These are phyloP conservation scores for Hepsetus odoe DNA, from an alignment of 2,113 vertebrate genomes.

Conservation along the genomic window DNA sequence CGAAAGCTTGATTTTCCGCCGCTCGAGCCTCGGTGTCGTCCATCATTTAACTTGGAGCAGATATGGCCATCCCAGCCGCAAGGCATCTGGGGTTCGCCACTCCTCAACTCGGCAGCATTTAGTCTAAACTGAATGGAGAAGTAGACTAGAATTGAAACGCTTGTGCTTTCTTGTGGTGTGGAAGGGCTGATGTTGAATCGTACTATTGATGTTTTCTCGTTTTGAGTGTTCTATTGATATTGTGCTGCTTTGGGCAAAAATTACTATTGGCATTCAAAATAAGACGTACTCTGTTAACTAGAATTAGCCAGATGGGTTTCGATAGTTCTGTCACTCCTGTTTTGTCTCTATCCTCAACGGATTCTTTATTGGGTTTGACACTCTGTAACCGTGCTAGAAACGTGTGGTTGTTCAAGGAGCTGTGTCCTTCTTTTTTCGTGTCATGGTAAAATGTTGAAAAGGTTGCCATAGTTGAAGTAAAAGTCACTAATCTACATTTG, in stretches of 20 bases:
- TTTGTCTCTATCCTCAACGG: constrained; percentile 44
- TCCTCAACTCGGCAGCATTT: constrained; percentile 35
- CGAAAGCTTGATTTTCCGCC: constrained; percentile 45
- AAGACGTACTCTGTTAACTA: constrained; percentile 36
- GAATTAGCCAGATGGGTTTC: constrained; percentile 46
- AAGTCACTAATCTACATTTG: constrained; percentile 17
- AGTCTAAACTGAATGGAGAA: constrained; percentile 37
- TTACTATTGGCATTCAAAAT: constrained; percentile 44
- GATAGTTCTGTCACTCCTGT: constrained; percentile 38
- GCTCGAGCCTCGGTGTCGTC: constrained; percentile 39
- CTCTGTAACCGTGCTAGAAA: constrained; percentile 54
- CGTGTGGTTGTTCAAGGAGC: constrained; percentile 46
- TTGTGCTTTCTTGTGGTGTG: constrained; percentile 53
- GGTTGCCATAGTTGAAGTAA: background rate
- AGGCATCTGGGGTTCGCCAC: constrained; percentile 25
- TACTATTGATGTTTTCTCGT: constrained; percentile 55
- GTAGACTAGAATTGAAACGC: constrained; percentile 38
- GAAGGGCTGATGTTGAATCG: constrained; percentile 48
- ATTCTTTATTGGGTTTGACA: constrained; percentile 31
- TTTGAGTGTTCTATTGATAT: constrained; percentile 53
- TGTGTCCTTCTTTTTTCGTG: constrained; percentile 22
- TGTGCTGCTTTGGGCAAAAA: constrained; percentile 54
- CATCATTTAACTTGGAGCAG: constrained; percentile 20
- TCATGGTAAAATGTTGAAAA: constrained; percentile 28
- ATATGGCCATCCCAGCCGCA: constrained; percentile 23